Percentiles rank a stretch among this genome's conserved stretches.
Conservation (phyloP, 2,113 vertebrate species). For the Procavia capensis region DNA sequence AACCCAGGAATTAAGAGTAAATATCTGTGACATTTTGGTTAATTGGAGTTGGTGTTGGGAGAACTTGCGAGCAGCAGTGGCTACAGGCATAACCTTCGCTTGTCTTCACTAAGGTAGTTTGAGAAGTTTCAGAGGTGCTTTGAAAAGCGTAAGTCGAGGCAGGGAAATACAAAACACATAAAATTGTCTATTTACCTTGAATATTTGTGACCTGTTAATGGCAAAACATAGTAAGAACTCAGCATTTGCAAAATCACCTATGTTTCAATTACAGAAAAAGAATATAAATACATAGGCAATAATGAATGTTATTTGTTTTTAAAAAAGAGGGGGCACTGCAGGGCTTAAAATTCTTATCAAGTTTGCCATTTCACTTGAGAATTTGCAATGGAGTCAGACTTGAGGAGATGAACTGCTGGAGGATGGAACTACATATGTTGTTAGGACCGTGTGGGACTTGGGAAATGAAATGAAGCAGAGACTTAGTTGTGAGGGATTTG, state of each 20-base stretch:
- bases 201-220: constrained; percentile 16
- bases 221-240: constrained; percentile 11
- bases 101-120: constrained; percentile 17
- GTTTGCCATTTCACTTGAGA: neutral
- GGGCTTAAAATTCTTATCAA: neutral
- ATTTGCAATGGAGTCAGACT: neutral
- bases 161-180: constrained; percentile 43
- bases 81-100: constrained; percentile 17
- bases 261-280: neutral
- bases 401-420: neutral
- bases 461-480: neutral
- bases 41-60: neutral
- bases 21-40: constrained; percentile 67
- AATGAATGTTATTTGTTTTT: neutral
- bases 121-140: constrained; percentile 18
- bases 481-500: neutral
- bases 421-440: neutral
- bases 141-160: constrained; percentile 10
- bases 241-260: neutral
- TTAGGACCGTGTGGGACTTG: neutral
- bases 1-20: constrained; percentile 60
- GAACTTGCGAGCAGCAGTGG: neutral
- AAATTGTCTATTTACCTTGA: constrained; percentile 10
- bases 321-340: neutral
- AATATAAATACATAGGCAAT: neutral